A percentile compares a stretch with the other conserved stretches of the same genome.
Evolutionary conservation across 2,113 vertebrate species (phyloP).

Genomic region (Platysteira castanea): DNA sequence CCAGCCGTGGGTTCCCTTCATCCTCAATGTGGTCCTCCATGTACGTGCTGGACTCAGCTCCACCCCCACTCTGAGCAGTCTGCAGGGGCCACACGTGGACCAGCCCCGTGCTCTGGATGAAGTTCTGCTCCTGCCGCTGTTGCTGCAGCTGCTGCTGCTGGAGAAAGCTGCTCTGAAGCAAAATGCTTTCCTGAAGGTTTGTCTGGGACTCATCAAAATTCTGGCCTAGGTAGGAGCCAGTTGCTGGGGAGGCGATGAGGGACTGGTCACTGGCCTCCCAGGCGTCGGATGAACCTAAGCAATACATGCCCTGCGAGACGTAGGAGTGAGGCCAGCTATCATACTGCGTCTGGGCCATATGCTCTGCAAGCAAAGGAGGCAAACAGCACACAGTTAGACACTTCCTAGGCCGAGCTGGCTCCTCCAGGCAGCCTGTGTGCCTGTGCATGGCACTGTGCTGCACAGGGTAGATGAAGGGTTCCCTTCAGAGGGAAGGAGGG

Average conservation of each 20-base stretch:
- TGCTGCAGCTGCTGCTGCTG: slow-evolving; percentile 68
- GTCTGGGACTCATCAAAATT: slow-evolving; percentile 78
- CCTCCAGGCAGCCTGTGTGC: neutral
- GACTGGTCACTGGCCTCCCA: slow-evolving; percentile 96
- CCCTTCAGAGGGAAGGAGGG: neutral
- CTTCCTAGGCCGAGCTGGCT: neutral
- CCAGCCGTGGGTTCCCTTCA: slow-evolving; percentile 77
- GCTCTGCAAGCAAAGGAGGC: slow-evolving; percentile 66
- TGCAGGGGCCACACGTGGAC: slow-evolving; percentile 87
- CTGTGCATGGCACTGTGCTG: neutral
- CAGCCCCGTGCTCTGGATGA: slow-evolving; percentile 73
- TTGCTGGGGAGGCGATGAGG: slow-evolving; percentile 85
- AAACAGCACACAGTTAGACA: neutral
- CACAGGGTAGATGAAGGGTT: neutral
- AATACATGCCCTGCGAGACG: slow-evolving; percentile 97
- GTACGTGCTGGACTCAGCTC: slow-evolving; percentile 72
- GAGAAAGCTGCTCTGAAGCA: slow-evolving; percentile 65
- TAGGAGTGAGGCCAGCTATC: slow-evolving; percentile 97
- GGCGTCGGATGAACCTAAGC: slow-evolving; percentile 93
- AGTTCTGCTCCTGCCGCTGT: slow-evolving; percentile 73
- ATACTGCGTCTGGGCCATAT: slow-evolving; percentile 88
- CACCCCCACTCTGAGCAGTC: slow-evolving; percentile 66
- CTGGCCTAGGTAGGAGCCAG: slow-evolving; percentile 82
- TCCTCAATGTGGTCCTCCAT: slow-evolving; percentile 80
- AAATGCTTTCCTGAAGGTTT: slow-evolving; percentile 72